Evolutionary conservation across 37 sponge, comb jelly and placozoan genomes (phyloP), one percentile per base, ranked within the genome.

Genomic region (Beroe ovata): DNA sequence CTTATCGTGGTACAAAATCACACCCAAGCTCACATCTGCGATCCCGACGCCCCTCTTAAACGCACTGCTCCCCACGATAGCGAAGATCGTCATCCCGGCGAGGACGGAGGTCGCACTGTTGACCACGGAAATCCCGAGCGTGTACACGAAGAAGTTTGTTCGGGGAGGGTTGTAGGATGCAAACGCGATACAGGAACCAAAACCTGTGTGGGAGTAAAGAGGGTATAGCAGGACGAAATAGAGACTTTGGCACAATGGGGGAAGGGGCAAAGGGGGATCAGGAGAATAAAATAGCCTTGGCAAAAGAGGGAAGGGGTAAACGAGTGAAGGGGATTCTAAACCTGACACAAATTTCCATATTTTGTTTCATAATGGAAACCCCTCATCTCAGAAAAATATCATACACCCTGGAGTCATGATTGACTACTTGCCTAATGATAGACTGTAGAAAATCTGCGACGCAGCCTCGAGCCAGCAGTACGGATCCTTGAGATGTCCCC

Each of bases 391-490:
- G n/a, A n/a, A n/a, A n/a, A n/a, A n/a, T n/a, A n/a, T n/a, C n/a
- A n/a, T n/a, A n/a, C n/a, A n/a, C n/a, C n/a, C n/a, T n/a, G n/a
- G n/a, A n/a, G n/a, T n/a, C n/a, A n/a, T n/a, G n/a, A n/a, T n/a
- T n/a, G n/a, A 47, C 54, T 4, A 29, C 14, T 77, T 63, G 29
- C 99, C 95, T 32, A 96, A 94, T n/a, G 84, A 77, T n/a, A 77
- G 23, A 0, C 95, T 94, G 91, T 94, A 99, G 91, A 96, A 99
- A 41, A 99, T 96, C 88, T 99, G 99, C 39, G 99, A 92, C n/a
- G 95, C 93, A 34, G 99, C 99, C 69, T 95, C 95, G 8, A 95
- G 88, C 99, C 99, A 99, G 42, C 94, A 93, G 66, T 94, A 90
- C 16, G 95, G 84, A 8, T 77, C 41, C 38, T 77, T 36, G 2